Conservation (phyloP, 1,140 invertebrate species). For the Zaprionus ghesquierei region DNA sequence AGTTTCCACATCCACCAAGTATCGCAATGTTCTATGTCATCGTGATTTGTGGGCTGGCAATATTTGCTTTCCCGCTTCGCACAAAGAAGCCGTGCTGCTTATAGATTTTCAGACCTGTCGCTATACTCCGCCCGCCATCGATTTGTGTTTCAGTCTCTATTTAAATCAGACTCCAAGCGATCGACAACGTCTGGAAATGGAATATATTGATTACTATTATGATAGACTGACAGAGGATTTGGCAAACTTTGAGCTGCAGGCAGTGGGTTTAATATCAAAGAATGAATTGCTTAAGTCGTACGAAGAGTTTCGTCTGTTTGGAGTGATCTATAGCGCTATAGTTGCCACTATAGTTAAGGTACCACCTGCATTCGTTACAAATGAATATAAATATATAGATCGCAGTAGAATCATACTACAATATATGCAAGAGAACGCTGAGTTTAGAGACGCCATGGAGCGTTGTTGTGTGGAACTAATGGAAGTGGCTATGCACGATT, state of each 20-base stretch:
- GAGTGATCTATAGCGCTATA: conserved; percentile 56
- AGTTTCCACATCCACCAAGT: conserved; percentile 51
- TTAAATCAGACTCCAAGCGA: conserved; percentile 49
- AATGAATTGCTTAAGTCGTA: conserved; percentile 58
- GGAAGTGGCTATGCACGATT: conserved; percentile 39
- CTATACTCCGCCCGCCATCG: conserved; percentile 84
- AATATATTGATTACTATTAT: conserved; percentile 59
- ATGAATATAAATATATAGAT: conserved; percentile 67
- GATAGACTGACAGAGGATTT: conserved; percentile 31
- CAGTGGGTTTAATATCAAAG: conserved; percentile 23
- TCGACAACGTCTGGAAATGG: conserved; percentile 29
- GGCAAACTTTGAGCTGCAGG: conserved; percentile 4
- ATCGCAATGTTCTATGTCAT: conserved; percentile 85
- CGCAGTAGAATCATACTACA: conserved; percentile 46
- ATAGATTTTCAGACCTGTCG: conserved; percentile 85
- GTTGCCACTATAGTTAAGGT: conserved; percentile 63
- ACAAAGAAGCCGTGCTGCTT: conserved; percentile 82
- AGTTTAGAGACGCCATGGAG: conserved; percentile 48
- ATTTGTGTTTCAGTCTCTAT: conserved; percentile 82
- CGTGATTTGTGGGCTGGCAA: conserved; percentile 87
- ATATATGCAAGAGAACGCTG: conserved; percentile 50
- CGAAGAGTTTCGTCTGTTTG: conserved; percentile 68
- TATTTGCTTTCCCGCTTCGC: conserved; percentile 84
- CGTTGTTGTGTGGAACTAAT: conserved; percentile 61
- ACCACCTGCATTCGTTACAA: conserved; percentile 49